Conservation (phyloP, 2,113 vertebrate species). For the Chelonoidis abingdonii region DNA sequence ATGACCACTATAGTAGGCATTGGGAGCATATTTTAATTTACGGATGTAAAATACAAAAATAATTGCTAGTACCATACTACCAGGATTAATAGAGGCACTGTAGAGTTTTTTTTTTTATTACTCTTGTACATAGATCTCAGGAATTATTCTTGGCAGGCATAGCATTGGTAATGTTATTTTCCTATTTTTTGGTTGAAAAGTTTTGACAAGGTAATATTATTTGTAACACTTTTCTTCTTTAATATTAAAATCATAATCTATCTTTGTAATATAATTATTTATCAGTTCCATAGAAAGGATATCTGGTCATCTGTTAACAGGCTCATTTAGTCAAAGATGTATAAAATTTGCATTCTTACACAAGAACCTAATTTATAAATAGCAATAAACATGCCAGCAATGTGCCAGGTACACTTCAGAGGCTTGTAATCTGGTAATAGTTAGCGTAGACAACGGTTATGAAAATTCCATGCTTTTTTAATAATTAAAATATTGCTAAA, state of each 20-base stretch:
- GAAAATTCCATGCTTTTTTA: constrained; percentile 68
- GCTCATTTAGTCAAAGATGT: constrained; percentile 73
- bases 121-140: background rate
- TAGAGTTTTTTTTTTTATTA: constrained; percentile 32
- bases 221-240: constrained; percentile 58
- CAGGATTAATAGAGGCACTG: constrained; percentile 45
- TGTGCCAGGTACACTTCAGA: constrained; percentile 63
- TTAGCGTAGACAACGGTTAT: constrained; percentile 27
- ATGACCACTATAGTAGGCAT: constrained; percentile 38
- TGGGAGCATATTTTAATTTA: constrained; percentile 61
- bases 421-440: constrained; percentile 71
- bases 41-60: constrained; percentile 33
- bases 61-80: constrained; percentile 52
- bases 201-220: constrained; percentile 56
- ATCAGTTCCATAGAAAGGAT: constrained; percentile 74
- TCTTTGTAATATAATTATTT: constrained; percentile 66
- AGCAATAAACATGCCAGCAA: constrained; percentile 75
- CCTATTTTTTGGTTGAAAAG: constrained; percentile 51
- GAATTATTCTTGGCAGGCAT: background rate
- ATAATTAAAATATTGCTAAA: constrained; percentile 56
- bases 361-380: constrained; percentile 78
- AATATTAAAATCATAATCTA: constrained; percentile 61
- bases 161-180: constrained; percentile 18
- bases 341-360: constrained; percentile 77
- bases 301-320: constrained; percentile 79